Evolutionary conservation across 2,113 vertebrate species (phyloP).

Genomic region (Pithys albifrons): DNA sequence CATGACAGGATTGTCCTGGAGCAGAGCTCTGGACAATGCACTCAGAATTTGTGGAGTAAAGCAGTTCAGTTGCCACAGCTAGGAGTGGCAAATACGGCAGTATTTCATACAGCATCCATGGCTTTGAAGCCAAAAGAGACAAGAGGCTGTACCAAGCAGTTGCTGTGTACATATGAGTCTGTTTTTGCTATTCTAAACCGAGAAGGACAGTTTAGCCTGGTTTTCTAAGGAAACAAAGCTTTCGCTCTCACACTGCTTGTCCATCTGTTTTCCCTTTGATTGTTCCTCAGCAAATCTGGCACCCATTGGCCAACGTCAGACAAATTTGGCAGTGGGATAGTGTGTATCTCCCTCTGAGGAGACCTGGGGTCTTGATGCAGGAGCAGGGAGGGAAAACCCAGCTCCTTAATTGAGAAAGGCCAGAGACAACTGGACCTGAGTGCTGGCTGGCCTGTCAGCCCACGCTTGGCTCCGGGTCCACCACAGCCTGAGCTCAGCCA

Average conservation of each 20-base stretch:
- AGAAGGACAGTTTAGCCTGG: not conserved
- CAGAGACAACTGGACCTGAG: not conserved
- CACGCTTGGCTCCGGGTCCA: not conserved
- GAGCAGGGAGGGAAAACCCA: not conserved
- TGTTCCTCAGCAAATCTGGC: not conserved
- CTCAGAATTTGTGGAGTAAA: not conserved
- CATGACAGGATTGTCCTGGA: not conserved
- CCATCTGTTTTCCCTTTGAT: not conserved
- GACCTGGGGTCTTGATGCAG: not conserved
- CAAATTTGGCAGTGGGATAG: not conserved
- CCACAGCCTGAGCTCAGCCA: not conserved
- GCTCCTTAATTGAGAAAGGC: not conserved
- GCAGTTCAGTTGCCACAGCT: not conserved
- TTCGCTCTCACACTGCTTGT: not conserved
- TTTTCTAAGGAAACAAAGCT: not conserved
- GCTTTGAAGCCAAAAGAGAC: not conserved
- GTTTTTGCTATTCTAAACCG: not conserved
- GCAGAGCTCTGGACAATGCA: not conserved
- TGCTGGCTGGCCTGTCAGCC: not conserved
- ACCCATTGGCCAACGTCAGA: not conserved
- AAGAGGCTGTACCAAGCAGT: not conserved
- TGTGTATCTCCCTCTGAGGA: accelerated
- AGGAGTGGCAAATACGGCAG: not conserved
- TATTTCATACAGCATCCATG: not conserved
- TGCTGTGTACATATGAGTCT: not conserved